A percentile compares a stretch with the other conserved stretches of the same genome.
These are phyloP conservation scores for Cavia aperea DNA, from an alignment of 2,113 vertebrate species.

Conservation along the genomic window DNA sequence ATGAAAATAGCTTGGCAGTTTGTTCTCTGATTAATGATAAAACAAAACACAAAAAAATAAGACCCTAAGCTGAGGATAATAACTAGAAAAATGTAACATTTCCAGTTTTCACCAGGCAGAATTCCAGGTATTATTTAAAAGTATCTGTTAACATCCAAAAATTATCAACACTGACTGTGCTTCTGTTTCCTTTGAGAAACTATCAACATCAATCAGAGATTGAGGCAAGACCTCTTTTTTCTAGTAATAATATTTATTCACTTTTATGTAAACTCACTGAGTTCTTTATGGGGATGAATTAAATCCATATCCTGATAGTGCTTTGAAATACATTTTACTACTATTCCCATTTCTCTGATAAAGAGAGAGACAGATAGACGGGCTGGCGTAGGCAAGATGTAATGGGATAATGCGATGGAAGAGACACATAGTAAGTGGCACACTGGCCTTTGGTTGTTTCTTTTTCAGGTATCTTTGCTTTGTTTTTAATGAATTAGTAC, in stretches of 20 bases:
- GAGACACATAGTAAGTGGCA: neutral
- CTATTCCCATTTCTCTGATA: neutral
- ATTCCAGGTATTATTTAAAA: neutral
- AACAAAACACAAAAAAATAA: neutral
- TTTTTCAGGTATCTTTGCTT: neutral
- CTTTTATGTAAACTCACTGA: conserved; percentile 22
- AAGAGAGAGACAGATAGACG: neutral
- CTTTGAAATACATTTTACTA: neutral
- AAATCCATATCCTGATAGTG: neutral
- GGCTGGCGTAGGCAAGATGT: neutral
- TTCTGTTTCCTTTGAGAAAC: conserved; percentile 4
- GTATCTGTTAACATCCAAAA: neutral
- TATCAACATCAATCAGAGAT: neutral
- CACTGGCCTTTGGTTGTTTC: neutral
- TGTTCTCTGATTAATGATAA: neutral
- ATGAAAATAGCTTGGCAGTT: neutral
- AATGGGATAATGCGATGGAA: conserved; percentile 21
- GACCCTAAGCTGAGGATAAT: neutral
- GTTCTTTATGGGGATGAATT: neutral
- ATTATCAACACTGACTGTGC: neutral
- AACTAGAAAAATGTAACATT: neutral
- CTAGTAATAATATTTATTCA: neutral
- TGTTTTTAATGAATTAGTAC: neutral
- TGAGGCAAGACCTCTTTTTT: neutral
- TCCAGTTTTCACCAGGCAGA: neutral